These are phyloP conservation scores for Pterocles burchelli DNA, from an alignment of 2,113 vertebrate species.

Conservation along the genomic window DNA sequence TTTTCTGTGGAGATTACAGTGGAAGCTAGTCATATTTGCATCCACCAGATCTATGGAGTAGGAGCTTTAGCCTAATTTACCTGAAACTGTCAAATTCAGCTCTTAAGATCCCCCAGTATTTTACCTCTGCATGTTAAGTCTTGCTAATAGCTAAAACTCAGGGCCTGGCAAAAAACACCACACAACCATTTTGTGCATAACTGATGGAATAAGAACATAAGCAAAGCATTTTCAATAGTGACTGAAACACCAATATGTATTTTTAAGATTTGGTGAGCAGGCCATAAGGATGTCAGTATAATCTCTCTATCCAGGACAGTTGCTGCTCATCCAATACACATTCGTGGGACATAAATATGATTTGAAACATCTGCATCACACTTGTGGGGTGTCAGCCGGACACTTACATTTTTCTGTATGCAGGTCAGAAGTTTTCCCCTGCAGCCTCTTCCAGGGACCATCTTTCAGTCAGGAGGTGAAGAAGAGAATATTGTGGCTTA, in stretches of 20 bases:
- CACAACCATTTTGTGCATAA: background rate
- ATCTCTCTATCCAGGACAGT: background rate
- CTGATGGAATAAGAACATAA: background rate
- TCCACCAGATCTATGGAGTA: background rate
- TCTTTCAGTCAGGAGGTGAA: constrained; percentile 5
- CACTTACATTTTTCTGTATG: background rate
- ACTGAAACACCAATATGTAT: background rate
- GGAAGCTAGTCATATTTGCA: background rate
- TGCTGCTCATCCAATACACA: background rate
- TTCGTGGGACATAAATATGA: background rate
- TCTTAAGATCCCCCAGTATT: background rate
- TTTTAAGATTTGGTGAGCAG: background rate
- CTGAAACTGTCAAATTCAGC: background rate
- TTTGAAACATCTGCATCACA: constrained; percentile 37
- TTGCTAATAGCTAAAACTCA: background rate
- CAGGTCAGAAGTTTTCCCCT: background rate
- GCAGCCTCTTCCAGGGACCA: background rate
- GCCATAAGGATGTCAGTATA: background rate
- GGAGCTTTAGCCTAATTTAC: background rate
- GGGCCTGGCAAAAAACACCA: background rate
- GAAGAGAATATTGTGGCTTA: background rate
- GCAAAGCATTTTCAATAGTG: background rate
- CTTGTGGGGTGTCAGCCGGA: background rate
- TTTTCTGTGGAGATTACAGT: background rate
- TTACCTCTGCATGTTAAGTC: background rate